These are phyloP conservation scores for Gallinago media DNA, from an alignment of 2,113 vertebrate genomes.

Conservation along the genomic window DNA sequence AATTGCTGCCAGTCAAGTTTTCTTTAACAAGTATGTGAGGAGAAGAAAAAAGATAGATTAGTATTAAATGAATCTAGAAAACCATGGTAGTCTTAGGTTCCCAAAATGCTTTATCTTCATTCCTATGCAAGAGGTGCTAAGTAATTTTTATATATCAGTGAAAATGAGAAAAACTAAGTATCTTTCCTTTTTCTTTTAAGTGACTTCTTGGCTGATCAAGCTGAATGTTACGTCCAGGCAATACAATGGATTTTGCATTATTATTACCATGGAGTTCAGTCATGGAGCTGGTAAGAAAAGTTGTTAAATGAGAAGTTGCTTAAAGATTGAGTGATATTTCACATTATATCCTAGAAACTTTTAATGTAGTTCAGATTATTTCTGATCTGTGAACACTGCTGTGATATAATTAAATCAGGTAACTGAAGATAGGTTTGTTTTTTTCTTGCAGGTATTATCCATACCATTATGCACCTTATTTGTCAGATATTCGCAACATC, in stretches of 20 bases:
- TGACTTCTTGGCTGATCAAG: constrained; percentile 93
- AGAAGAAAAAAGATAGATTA: neutral
- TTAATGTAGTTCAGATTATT: neutral
- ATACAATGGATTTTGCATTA: constrained; percentile 99
- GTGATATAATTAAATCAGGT: neutral
- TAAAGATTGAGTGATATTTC: neutral
- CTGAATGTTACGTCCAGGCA: constrained; percentile 93
- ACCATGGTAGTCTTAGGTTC: neutral
- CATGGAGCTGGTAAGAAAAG: constrained; percentile 94
- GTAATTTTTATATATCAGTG: neutral
- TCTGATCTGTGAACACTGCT: neutral
- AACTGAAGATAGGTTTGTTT: neutral
- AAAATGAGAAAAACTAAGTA: neutral
- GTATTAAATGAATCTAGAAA: neutral
- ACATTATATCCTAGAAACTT: neutral
- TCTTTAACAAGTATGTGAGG: neutral
- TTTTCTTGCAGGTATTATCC: constrained; percentile 90
- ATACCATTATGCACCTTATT: constrained; percentile 95
- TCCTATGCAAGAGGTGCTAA: neutral
- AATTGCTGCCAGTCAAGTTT: neutral
- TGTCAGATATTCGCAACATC: constrained; percentile 93
- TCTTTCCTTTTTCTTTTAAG: constrained; percentile 72
- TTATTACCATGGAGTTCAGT: constrained; percentile 98
- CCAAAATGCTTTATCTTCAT: neutral
- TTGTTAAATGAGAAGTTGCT: neutral